Conservation (phyloP, 92 coral and sea anemone species). For the Virgularia gustaviana region DNA sequence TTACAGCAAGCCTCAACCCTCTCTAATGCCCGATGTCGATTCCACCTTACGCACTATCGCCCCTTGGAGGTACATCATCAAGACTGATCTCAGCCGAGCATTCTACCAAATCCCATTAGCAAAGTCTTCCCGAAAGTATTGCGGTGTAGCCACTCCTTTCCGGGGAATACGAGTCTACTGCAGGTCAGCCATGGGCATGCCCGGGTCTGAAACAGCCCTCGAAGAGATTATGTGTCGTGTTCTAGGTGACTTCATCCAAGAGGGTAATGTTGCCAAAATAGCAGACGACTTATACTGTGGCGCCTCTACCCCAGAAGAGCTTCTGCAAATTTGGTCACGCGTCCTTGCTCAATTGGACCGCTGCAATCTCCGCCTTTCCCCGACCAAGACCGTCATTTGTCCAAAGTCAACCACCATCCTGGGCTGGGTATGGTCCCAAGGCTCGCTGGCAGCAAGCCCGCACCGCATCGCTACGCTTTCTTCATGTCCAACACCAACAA, state of each 20-base stretch:
- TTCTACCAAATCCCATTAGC: conserved; percentile 42
- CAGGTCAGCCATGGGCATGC: too few species aligned
- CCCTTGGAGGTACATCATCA: conserved; percentile 46
- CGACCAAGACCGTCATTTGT: conserved; percentile 53
- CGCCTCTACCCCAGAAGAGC: conserved; percentile 36
- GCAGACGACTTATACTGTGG: conserved; percentile 47
- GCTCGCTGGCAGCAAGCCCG: conserved; percentile 44
- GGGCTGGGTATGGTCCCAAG: conserved; percentile 55
- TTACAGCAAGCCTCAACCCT: conserved; percentile 11
- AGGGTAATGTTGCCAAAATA: conserved; percentile 38
- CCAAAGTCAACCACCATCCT: conserved; percentile 51
- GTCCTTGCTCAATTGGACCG: conserved; percentile 47
- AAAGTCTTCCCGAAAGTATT: conserved; percentile 38
- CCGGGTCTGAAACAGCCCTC: too few species aligned
- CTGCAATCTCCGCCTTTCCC: conserved; percentile 50
- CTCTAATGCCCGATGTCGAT: too few species aligned
- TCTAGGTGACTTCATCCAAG: conserved; percentile 40
- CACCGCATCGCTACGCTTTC: conserved; percentile 47
- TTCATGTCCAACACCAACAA: conserved; percentile 40
- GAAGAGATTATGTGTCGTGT: too few species aligned
- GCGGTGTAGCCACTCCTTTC: conserved; percentile 56
- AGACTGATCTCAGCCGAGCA: conserved; percentile 39
- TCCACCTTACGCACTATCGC: conserved; percentile 40
- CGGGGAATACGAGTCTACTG: conserved; percentile 48
- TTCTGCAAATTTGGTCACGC: conserved; percentile 42